A percentile compares a stretch with the other conserved stretches of the same genome.
phyloP scores from a whole-genome alignment of 2,113 vertebrate genomes.

The Pseudopodoces humilis region DNA sequence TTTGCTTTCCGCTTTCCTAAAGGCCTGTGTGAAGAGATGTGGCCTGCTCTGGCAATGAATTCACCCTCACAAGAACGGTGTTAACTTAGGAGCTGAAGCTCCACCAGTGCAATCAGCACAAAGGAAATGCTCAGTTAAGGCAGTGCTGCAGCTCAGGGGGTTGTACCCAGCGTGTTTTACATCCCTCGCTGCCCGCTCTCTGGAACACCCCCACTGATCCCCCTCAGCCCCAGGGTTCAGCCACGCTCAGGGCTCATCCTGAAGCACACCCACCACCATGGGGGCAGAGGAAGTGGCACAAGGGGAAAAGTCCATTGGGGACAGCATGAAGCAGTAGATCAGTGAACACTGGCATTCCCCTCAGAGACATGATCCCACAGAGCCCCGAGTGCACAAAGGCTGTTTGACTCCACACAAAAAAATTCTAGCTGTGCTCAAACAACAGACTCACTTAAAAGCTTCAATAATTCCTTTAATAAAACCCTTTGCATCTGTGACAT shows the following conservation, averaged over 20 bases:
- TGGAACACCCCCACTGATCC: background rate
- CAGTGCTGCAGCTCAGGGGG: background rate
- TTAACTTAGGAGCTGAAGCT: background rate
- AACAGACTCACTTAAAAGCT: background rate
- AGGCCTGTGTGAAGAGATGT: background rate
- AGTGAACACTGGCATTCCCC: background rate
- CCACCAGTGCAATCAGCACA: background rate
- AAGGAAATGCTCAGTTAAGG: background rate
- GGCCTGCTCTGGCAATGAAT: background rate
- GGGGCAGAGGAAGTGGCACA: background rate
- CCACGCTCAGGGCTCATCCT: background rate
- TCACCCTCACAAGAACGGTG: background rate
- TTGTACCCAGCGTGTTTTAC: background rate
- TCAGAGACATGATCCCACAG: fast-evolving
- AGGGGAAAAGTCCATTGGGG: background rate
- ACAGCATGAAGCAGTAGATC: background rate
- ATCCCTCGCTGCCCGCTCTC: fast-evolving
- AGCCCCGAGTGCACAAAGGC: background rate
- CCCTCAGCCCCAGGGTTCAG: background rate
- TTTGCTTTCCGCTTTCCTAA: slow-evolving; percentile 30
- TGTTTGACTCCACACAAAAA: background rate
- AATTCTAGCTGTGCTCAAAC: background rate
- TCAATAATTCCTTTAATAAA: background rate
- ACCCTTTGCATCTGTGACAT: background rate
- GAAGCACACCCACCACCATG: fast-evolving